Conservation (phyloP, 1,140 invertebrate genomes). For the Nautilus pompilius region DNA sequence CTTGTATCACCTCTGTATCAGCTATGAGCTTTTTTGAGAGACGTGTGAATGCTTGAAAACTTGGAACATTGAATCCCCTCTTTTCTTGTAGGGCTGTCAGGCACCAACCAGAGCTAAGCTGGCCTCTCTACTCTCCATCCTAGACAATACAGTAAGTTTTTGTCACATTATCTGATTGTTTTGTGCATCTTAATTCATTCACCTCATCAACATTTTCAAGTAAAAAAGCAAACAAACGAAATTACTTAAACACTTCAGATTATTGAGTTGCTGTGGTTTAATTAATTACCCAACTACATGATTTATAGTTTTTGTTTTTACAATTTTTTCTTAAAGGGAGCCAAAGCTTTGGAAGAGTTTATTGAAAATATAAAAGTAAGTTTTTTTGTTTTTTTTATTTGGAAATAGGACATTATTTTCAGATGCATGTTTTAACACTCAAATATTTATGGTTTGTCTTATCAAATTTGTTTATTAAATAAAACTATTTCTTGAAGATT, state of each 20-base stretch:
- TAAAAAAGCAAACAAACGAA: too few species aligned
- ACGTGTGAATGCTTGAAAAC: too few species aligned
- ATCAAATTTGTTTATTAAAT: too few species aligned
- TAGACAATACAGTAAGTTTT: conserved; percentile 48
- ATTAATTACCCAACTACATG: neutral
- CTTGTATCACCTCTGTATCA: too few species aligned
- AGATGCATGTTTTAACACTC: neutral
- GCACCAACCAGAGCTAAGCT: conserved; percentile 49
- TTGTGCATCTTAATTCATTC: neutral
- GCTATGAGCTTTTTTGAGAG: too few species aligned
- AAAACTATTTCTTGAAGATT: too few species aligned
- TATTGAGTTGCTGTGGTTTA: too few species aligned
- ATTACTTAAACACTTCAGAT: too few species aligned
- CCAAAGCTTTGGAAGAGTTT: conserved; percentile 88
- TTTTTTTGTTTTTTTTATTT: neutral
- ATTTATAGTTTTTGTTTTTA: conserved; percentile 10
- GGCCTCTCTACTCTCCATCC: conserved; percentile 41
- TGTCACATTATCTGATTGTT: neutral
- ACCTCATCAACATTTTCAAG: neutral
- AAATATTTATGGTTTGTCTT: too few species aligned
- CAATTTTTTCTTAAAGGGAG: conserved; percentile 62
- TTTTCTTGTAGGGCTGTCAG: conserved; percentile 36
- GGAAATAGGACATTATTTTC: neutral
- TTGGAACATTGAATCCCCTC: too few species aligned
- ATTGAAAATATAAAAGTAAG: conserved; percentile 73